These are phyloP conservation scores for Bucco capensis DNA, from an alignment of 2,113 vertebrate genomes.

Conservation along the genomic window DNA sequence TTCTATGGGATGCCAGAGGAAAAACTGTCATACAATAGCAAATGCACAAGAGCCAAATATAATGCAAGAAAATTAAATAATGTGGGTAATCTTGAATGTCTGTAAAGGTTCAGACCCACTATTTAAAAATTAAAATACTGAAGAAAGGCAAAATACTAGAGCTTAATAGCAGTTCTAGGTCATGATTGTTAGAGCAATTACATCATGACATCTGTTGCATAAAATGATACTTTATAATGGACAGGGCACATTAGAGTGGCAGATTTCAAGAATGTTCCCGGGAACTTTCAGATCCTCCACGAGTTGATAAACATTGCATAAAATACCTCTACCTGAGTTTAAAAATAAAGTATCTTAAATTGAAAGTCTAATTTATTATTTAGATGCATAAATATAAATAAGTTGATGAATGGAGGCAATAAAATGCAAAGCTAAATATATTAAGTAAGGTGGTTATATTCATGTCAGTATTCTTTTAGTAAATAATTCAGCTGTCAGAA, in stretches of 20 bases:
- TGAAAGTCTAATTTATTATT: neutral
- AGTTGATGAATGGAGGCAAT: neutral
- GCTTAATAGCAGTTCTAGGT: neutral
- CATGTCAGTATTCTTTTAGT: neutral
- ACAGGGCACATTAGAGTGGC: neutral
- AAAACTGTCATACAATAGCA: neutral
- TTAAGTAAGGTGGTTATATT: too few relatives aligned
- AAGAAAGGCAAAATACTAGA: neutral
- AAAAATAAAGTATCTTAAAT: neutral
- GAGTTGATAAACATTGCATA: neutral
- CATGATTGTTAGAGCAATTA: neutral
- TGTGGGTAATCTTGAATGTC: neutral
- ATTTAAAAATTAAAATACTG: neutral
- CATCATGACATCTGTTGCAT: neutral
- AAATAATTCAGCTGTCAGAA: neutral
- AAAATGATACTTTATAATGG: neutral
- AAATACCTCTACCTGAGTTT: neutral
- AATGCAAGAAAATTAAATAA: neutral
- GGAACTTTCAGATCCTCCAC: accelerated
- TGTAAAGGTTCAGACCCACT: neutral
- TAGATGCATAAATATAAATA: neutral
- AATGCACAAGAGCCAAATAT: accelerated
- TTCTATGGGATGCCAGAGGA: neutral
- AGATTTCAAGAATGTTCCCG: neutral
- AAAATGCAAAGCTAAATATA: neutral